These are phyloP conservation scores for Rafetus swinhoei DNA, from an alignment of 2,113 vertebrate species.

Conservation along the genomic window DNA sequence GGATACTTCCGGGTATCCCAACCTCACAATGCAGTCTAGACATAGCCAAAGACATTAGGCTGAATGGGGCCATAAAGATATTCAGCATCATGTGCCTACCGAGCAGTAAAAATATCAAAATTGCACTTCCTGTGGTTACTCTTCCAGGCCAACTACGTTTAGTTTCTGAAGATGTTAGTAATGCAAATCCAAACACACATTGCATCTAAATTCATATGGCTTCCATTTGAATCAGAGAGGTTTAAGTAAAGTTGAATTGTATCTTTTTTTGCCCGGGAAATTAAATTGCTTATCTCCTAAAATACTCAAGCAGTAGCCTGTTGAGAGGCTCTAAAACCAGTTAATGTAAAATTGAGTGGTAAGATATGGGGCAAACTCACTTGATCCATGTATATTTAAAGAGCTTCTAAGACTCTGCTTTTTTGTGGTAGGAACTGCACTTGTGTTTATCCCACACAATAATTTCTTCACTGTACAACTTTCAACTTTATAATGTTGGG, in stretches of 20 bases:
- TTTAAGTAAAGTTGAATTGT: neutral
- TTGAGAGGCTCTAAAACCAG: neutral
- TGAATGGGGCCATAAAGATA: neutral
- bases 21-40: too few relatives aligned
- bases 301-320: neutral
- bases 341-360: neutral
- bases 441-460: neutral
- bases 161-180: neutral
- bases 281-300: neutral
- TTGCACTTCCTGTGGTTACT: neutral
- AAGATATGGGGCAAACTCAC: neutral
- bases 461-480: neutral
- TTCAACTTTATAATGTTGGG: neutral
- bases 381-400: neutral
- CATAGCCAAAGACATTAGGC: neutral
- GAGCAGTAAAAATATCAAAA: neutral
- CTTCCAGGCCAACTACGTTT: neutral
- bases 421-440: neutral
- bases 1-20: too few relatives aligned
- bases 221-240: neutral
- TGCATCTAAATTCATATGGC: neutral
- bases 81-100: accelerated
- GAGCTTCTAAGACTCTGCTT: neutral
- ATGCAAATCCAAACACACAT: neutral
- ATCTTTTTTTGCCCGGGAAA: accelerated